These are phyloP conservation scores for Eriocheir sinensis DNA, from an alignment of 1,140 invertebrate genomes.

Conservation along the genomic window DNA sequence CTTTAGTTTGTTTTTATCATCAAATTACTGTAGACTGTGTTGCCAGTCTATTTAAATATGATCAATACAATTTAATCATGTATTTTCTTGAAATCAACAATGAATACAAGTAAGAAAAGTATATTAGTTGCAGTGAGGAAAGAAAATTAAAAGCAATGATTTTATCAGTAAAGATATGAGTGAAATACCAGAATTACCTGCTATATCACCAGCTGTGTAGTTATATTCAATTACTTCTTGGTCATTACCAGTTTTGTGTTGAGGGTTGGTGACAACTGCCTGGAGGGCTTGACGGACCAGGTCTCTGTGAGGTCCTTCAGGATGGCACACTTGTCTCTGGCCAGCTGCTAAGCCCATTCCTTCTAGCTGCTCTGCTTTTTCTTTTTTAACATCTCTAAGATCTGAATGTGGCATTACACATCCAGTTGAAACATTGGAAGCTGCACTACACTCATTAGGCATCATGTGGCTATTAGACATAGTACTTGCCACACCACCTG, in stretches of 20 bases:
- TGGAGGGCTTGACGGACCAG: conserved; percentile 71
- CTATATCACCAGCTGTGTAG: conserved; percentile 75
- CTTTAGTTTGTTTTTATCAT: neutral
- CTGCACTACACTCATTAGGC: conserved; percentile 48
- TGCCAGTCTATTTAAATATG: neutral
- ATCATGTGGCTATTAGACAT: conserved; percentile 53
- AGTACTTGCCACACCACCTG: conserved; percentile 37
- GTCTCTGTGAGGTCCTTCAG: conserved; percentile 65
- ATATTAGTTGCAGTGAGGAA: conserved; percentile 33
- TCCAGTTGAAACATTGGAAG: conserved; percentile 50
- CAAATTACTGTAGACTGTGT: neutral
- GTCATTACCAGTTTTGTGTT: conserved; percentile 75
- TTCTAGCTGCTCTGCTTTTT: conserved; percentile 60
- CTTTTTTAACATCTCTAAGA: conserved; percentile 63
- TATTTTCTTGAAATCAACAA: conserved; percentile 4
- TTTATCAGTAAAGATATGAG: conserved; percentile 59
- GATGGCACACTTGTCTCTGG: conserved; percentile 56
- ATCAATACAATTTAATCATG: neutral
- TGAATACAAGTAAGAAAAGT: conserved; percentile 16
- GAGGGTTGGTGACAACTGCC: conserved; percentile 72
- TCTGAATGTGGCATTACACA: conserved; percentile 40
- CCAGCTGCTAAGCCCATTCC: conserved; percentile 45
- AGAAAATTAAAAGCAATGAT: conserved; percentile 38
- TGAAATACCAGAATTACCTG: conserved; percentile 69
- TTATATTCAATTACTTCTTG: conserved; percentile 77